Evolutionary conservation across 2,113 vertebrate genomes (phyloP).

Genomic region (Stigmatopora argus): DNA sequence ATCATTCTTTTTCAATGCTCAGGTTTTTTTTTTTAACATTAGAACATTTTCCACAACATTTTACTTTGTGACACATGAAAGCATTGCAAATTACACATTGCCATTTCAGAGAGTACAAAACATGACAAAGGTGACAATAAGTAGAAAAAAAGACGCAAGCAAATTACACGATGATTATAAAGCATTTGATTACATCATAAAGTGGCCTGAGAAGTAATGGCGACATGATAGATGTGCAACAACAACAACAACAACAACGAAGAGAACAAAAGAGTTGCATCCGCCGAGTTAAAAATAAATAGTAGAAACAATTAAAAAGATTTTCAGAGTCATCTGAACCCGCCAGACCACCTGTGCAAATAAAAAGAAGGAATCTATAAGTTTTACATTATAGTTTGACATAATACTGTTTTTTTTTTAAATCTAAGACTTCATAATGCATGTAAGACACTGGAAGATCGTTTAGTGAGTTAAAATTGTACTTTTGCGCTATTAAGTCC

Average conservation of each 20-base stretch:
- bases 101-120: not conserved
- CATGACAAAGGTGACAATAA: not conserved
- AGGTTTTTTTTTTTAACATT: not conserved
- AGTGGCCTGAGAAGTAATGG: not conserved
- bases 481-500: not conserved
- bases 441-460: conserved; percentile 25
- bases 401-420: conserved; percentile 12
- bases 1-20: not conserved
- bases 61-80: not conserved
- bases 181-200: not conserved
- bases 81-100: not conserved
- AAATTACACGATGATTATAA: conserved; percentile 6
- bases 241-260: conserved; percentile 1
- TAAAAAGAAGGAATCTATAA: conserved; percentile 28
- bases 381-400: conserved; percentile 9
- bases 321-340: conserved; percentile 60
- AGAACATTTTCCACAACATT: not conserved
- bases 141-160: not conserved
- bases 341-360: conserved; percentile 67
- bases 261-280: conserved; percentile 3
- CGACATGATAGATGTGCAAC: conserved; percentile 1
- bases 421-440: conserved; percentile 22
- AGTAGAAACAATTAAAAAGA: conserved; percentile 42
- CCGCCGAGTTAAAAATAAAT: conserved; percentile 44
- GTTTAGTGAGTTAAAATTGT: not conserved